phyloP scores from a whole-genome alignment of 1,140 invertebrate genomes.

The Drosophila guanche region DNA sequence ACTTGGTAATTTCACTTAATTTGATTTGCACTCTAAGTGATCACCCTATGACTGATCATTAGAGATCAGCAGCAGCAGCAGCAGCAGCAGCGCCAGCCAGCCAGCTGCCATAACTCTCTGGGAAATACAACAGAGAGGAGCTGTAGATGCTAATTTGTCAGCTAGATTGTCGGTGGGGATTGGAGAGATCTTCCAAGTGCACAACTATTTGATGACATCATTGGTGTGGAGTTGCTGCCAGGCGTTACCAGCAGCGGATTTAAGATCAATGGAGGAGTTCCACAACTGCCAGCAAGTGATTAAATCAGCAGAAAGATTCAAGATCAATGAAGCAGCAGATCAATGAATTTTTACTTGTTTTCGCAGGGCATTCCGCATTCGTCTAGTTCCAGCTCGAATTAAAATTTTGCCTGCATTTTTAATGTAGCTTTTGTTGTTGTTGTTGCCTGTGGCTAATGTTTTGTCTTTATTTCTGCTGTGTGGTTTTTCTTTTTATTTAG shows the following conservation, averaged over 20 bases:
- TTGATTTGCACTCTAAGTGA: slow-evolving; percentile 22
- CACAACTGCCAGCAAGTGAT: too few species aligned
- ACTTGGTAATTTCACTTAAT: slow-evolving; percentile 47
- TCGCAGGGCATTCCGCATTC: slow-evolving; percentile 16
- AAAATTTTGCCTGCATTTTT: slow-evolving; percentile 55
- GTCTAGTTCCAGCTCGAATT: neutral
- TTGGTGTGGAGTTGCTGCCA: too few species aligned
- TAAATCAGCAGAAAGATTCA: too few species aligned
- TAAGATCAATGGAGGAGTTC: too few species aligned
- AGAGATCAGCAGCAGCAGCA: slow-evolving; percentile 25
- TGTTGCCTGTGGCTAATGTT: slow-evolving; percentile 47
- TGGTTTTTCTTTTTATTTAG: slow-evolving; percentile 6
- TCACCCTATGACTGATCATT: slow-evolving; percentile 41
- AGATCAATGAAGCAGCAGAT: neutral
- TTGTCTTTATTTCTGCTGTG: slow-evolving; percentile 44
- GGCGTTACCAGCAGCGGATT: too few species aligned
- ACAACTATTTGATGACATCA: too few species aligned
- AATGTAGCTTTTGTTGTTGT: slow-evolving; percentile 28
- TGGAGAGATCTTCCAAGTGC: neutral
- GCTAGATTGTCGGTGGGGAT: slow-evolving; percentile 28
- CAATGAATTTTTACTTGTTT: neutral
- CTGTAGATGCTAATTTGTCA: slow-evolving; percentile 34
- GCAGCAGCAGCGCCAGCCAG: too few species aligned
- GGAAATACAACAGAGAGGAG: neutral
- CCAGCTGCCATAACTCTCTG: slow-evolving; percentile 24